These are phyloP conservation scores for Hypotaenidia philippensis DNA, from an alignment of 2,797 vertebrate genomes.

Conservation along the genomic window DNA sequence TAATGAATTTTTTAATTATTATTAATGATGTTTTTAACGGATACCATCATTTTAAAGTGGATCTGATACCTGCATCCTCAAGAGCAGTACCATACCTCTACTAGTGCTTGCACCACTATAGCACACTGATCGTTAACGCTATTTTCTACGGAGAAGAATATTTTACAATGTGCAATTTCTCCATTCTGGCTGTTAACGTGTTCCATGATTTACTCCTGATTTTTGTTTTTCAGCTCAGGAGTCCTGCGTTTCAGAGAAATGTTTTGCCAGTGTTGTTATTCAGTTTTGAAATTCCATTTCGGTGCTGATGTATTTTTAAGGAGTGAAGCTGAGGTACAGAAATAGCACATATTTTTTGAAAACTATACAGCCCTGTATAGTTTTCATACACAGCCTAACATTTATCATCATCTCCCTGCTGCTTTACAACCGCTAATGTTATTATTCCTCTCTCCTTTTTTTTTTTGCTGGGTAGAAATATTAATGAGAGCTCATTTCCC, in stretches of 20 bases:
- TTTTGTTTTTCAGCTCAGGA: not conserved
- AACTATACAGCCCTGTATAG: not conserved
- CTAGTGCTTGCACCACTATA: not conserved
- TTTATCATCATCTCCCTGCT: slow-evolving; percentile 55
- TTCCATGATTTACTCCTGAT: not conserved
- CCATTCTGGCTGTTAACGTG: not conserved
- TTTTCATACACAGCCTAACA: slow-evolving; percentile 6
- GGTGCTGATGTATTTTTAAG: slow-evolving; percentile 34
- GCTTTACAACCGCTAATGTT: slow-evolving; percentile 16
- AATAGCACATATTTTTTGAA: not conserved
- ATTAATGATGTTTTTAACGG: not conserved
- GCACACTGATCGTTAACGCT: not conserved
- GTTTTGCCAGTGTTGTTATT: not conserved
- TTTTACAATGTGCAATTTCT: not conserved
- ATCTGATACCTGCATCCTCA: not conserved
- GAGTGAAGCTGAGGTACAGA: not conserved
- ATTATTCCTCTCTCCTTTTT: not conserved
- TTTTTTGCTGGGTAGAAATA: slow-evolving; percentile 12
- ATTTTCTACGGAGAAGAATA: not conserved
- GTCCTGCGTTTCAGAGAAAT: not conserved
- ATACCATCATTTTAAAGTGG: not conserved
- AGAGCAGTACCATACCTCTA: not conserved
- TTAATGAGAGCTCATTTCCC: slow-evolving; percentile 19
- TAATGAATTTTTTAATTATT: not conserved
- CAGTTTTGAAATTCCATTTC: not conserved